Evolutionary conservation across 1,140 invertebrate species (phyloP).

Genomic region (Zelostemma sp.): DNA sequence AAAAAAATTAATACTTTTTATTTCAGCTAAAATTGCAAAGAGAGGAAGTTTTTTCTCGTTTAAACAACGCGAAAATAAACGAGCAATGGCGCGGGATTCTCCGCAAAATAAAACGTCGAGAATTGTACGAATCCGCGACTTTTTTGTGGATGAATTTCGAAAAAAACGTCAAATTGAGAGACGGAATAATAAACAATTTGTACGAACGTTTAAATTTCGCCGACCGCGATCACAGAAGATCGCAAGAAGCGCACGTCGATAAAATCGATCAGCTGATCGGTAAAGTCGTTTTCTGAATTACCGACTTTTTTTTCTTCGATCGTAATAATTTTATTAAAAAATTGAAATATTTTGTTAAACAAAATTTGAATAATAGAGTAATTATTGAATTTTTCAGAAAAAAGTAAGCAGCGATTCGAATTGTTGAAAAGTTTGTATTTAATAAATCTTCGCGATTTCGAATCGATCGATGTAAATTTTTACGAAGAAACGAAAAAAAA

Average conservation of each 20-base stretch:
- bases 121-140: slow-evolving; percentile 77
- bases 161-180: slow-evolving; percentile 74
- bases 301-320: too few species aligned
- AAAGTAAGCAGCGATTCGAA: slow-evolving; percentile 67
- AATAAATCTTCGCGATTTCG: slow-evolving; percentile 54
- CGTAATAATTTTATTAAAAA: too few species aligned
- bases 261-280: slow-evolving; percentile 78
- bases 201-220: slow-evolving; percentile 76
- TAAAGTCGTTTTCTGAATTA: too few species aligned
- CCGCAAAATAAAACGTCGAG: slow-evolving; percentile 79
- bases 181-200: slow-evolving; percentile 75
- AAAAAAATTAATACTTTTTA: slow-evolving; percentile 19
- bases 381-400: slow-evolving; percentile 64
- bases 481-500: slow-evolving; percentile 41
- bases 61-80: slow-evolving; percentile 86
- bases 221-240: slow-evolving; percentile 77
- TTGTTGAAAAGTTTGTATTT: slow-evolving; percentile 72
- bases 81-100: slow-evolving; percentile 84
- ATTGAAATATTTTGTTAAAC: too few species aligned
- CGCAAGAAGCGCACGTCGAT: slow-evolving; percentile 78
- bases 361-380: too few species aligned
- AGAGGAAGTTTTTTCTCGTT: slow-evolving; percentile 81
- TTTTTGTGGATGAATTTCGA: slow-evolving; percentile 75
- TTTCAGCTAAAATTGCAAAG: slow-evolving; percentile 82
- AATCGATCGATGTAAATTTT: slow-evolving; percentile 45